Evolutionary conservation across 2,888 invertebrate genomes (phyloP), one percentile per base, ranked within the genome.

Genomic region (Diaphora mendica): DNA sequence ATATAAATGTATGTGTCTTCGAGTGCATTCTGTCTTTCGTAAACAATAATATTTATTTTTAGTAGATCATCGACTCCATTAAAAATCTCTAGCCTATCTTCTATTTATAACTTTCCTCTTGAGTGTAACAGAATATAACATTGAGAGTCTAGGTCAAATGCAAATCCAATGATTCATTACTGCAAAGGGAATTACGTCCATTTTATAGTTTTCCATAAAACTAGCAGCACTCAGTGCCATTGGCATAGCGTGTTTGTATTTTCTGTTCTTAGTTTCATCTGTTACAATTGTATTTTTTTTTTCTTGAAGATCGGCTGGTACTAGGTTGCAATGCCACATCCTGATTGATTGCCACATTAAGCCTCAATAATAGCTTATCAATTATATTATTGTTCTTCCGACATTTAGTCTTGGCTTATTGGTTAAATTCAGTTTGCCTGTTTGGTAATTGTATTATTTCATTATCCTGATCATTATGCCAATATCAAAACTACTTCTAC

Each of bases 341-440:
- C 90, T 89, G 87, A 87, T 89, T 83, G 85, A 89, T 89, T 90
- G 87, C 88, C 75, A 81, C 87, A 89, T 80, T 74, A 70, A 80
- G 80, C 79, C 80, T 77, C 78, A 80, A 78, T 83, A 79, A 82
- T 83, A 78, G 79, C 76, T 64, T 72, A 74, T 74, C 66, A 73
- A 82, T 86, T 79, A 76, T 76, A 80, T 82, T 77, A 77, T 77
- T 81, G 76, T 71, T 83, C 85, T 86, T 86, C 85, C 87, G 87
- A 84, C 82, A 79, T 81, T 76, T 75, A 74, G 78, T 78, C 70
- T 48, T 71, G 74, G 76, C 75, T 74, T 78, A 78, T 81, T 81
- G 44, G 68, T 74, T 68, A 78, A 67, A 73, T 67, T 77, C 66
- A 64, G 35, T 42, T 70, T 26, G 65, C 70, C 30, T 8, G 69